Percentiles rank a stretch among this genome's conserved stretches.
Conservation (phyloP, 2,113 vertebrate genomes). For the Xenus cinereus region DNA sequence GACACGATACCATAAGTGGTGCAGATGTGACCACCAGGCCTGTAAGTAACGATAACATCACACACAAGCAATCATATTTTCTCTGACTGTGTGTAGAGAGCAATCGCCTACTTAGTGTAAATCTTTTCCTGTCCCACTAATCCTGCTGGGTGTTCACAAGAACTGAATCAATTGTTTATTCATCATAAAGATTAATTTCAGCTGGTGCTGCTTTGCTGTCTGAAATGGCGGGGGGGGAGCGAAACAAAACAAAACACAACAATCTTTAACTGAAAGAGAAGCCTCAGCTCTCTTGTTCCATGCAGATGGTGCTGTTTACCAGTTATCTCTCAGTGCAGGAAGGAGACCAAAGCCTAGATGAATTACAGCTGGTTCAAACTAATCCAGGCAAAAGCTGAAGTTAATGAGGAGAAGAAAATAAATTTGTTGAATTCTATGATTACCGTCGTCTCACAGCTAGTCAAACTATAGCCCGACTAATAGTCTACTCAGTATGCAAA, state of each 20-base stretch:
- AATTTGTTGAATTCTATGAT: conserved; percentile 19
- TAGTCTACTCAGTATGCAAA: neutral
- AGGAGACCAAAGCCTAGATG: conserved; percentile 17
- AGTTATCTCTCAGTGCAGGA: conserved; percentile 11
- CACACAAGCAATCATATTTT: neutral
- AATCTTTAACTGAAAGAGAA: neutral
- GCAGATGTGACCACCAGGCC: neutral
- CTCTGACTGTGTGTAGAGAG: neutral
- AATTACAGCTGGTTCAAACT: conserved; percentile 29
- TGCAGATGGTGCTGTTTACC: conserved; percentile 53
- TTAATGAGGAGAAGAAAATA: conserved; percentile 27
- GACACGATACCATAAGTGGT: neutral
- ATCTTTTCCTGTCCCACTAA: neutral
- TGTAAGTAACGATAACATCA: neutral
- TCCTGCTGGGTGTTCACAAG: conserved; percentile 22
- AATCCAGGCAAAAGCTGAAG: conserved; percentile 20
- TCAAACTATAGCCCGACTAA: neutral
- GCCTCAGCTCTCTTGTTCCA: neutral
- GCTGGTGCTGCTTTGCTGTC: neutral
- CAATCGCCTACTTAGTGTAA: neutral
- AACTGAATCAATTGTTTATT: conserved; percentile 30
- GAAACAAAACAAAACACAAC: neutral
- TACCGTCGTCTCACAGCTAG: neutral
- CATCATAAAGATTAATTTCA: conserved; percentile 50
- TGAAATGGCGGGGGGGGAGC: neutral